Evolutionary conservation across 2,113 vertebrate genomes (phyloP).

Genomic region (Anhinga anhinga): DNA sequence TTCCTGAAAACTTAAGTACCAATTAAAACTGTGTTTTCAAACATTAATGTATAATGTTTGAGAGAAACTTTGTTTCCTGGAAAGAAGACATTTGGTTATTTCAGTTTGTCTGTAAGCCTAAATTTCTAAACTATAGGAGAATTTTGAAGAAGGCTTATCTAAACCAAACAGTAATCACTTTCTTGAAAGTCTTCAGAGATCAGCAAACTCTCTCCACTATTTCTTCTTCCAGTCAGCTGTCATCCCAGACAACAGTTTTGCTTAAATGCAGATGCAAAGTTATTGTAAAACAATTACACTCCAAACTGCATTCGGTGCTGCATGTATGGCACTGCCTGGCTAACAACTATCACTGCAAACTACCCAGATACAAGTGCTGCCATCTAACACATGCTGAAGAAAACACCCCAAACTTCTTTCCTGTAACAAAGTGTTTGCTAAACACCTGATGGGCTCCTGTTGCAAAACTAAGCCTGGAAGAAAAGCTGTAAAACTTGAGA

Average conservation of each 20-base stretch:
- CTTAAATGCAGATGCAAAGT: not conserved
- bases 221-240: not conserved
- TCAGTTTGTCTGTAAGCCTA: not conserved
- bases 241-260: not conserved
- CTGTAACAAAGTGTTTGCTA: not conserved
- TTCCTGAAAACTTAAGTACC: not conserved
- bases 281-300: not conserved
- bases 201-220: not conserved
- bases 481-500: not conserved
- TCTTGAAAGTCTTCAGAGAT: not conserved
- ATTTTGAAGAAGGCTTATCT: not conserved
- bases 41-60: not conserved
- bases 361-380: not conserved
- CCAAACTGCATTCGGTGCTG: not conserved
- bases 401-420: not conserved
- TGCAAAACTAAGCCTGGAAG: not conserved
- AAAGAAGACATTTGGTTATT: not conserved
- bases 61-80: not conserved
- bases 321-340: rapidly evolving
- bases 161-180: not conserved
- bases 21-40: not conserved
- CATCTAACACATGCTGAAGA: not conserved
- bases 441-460: not conserved
- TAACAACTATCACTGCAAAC: not conserved
- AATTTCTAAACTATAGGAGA: not conserved